These are phyloP conservation scores for Rhinolophus sinicus DNA, from an alignment of 2,113 vertebrate species.

Conservation along the genomic window DNA sequence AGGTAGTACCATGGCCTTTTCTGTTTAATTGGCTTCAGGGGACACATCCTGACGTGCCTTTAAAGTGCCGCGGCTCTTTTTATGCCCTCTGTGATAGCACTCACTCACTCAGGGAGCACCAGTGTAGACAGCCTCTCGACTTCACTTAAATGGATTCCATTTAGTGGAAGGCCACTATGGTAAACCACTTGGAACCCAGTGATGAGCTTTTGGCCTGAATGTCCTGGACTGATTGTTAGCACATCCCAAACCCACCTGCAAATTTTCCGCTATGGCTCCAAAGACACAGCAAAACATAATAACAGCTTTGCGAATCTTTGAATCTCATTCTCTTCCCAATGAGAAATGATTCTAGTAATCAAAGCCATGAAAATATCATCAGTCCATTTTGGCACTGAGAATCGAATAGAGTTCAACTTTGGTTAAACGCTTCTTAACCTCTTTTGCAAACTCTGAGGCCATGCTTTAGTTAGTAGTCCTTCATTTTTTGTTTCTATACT, in stretches of 20 bases:
- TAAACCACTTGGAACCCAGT: background rate
- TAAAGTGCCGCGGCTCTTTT: background rate
- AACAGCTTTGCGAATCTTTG: background rate
- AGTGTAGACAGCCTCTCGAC: background rate
- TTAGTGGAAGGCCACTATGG: background rate
- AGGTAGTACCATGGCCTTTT: background rate
- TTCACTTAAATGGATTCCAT: background rate
- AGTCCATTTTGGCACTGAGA: background rate
- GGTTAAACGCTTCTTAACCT: background rate
- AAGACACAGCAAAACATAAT: conserved; percentile 36
- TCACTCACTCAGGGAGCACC: background rate
- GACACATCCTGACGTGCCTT: background rate
- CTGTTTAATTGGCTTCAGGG: conserved; percentile 18
- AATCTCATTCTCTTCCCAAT: background rate
- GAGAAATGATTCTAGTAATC: background rate
- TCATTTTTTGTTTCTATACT: background rate
- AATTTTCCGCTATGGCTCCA: background rate
- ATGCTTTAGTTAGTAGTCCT: background rate
- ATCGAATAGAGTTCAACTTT: background rate
- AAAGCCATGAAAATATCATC: background rate
- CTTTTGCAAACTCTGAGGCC: background rate
- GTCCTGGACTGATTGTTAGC: background rate
- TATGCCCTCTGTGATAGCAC: background rate
- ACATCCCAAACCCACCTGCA: background rate
- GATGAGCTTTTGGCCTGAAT: background rate